Evolutionary conservation across 2,888 invertebrate genomes (phyloP), one percentile per base, ranked within the genome.

Genomic region (Caenorhabditis sp.): DNA sequence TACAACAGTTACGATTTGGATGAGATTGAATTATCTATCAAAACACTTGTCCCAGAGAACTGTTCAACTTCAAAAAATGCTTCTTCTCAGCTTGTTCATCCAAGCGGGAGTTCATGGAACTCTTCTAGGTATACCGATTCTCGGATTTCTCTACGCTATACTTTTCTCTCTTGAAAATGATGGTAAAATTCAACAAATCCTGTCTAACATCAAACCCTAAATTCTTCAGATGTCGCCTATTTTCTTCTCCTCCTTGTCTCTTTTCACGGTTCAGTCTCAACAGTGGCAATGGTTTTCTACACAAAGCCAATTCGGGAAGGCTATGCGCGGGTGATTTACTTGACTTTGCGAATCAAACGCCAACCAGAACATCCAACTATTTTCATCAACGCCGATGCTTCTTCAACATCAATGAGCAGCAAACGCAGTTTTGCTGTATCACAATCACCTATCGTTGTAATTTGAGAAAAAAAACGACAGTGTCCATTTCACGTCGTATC

Each of bases 101-200:
- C 70, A 55, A n/a, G 55, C 70, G 1, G 59, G 57, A 2, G 66
- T 70, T 36, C 70, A 70, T 62, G 70, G 70, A 17, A 43, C 66
- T n/a, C 66, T 70, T 62, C n/a, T 70, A 10, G 70, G 66, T 19
- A 61, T 64, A 3, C 70, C 70, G 4, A 21, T 70, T 12, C 24
- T 70, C 19, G 66, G 66, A 8, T 70, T 70, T 31, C 58, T 70
- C 17, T 70, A 70, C 37, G 70, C 70, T 1, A 66, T 70, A 50
- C 58, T 70, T 0, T 70, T 70, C 37, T 58, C 62, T 0, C 37
- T 70, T 1, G 62, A 57, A 0, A 26, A 70, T 27, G 23, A 70
- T 36, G 55, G 69, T 69, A 14, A 61, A 60, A 50, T 57, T 8
- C 6, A 5, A 57, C 26, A 21, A 10, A 5, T 57, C 26, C 24